Percentiles rank a stretch among this genome's conserved stretches.
Conservation (phyloP, 2,797 vertebrate species). For the Rhinatrema bivittatum region DNA sequence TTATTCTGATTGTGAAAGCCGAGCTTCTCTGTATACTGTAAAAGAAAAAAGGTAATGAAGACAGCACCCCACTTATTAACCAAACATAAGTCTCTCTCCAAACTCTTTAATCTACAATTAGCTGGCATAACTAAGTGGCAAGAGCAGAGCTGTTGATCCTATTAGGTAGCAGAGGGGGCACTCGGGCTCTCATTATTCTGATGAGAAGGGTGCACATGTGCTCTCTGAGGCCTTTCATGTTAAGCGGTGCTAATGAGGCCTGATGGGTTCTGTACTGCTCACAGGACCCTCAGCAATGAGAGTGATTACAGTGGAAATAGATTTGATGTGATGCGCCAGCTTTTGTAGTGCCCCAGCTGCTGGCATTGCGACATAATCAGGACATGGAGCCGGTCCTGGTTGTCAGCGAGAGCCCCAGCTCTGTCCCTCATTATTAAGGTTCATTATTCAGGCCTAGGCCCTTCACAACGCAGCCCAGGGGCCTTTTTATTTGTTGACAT, state of each 20-base stretch:
- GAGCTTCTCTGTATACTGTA: background rate
- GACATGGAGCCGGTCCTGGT: constrained; percentile 81
- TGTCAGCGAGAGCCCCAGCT: constrained; percentile 72
- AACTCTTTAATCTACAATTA: constrained; percentile 15
- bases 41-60: background rate
- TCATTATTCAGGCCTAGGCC: constrained; percentile 69
- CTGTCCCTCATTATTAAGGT: constrained; percentile 73
- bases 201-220: constrained; percentile 33
- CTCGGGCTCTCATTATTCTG: constrained; percentile 34
- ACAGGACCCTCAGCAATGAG: constrained; percentile 62
- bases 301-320: constrained; percentile 68
- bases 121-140: background rate
- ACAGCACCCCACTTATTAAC: background rate
- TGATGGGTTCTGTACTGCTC: constrained; percentile 64
- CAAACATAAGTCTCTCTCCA: constrained; percentile 13
- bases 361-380: constrained; percentile 86
- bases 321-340: constrained; percentile 75
- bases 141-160: constrained; percentile 27
- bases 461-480: constrained; percentile 61
- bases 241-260: constrained; percentile 75
- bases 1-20: background rate
- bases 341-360: constrained; percentile 80
- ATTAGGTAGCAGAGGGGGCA: constrained; percentile 21
- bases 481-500: constrained; percentile 22
- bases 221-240: constrained; percentile 52